Evolutionary conservation across 1,140 invertebrate genomes (phyloP).

Genomic region (Danaus plexippus): DNA sequence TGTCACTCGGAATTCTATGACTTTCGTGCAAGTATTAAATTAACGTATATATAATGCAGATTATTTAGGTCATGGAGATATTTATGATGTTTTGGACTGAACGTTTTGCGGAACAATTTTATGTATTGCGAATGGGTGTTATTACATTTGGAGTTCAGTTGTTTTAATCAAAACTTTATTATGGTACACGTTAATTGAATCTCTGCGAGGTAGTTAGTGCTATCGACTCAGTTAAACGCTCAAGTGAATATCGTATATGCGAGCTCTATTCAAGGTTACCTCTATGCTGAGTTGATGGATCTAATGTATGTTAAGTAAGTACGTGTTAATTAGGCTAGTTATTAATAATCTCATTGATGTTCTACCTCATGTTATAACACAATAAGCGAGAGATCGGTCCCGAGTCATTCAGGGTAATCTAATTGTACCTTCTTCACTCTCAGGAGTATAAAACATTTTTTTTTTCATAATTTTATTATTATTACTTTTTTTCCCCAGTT

Average conservation of each 20-base stretch:
- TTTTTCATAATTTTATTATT: constrained; percentile 68
- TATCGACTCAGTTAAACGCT: constrained; percentile 34
- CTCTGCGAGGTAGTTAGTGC: constrained; percentile 60
- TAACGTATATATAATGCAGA: constrained; percentile 35
- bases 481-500: constrained; percentile 65
- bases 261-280: constrained; percentile 17
- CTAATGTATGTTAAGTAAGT: constrained; percentile 38
- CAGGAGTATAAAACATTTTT: constrained; percentile 68
- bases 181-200: constrained; percentile 48
- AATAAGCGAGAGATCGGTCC: constrained; percentile 46
- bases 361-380: constrained; percentile 57
- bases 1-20: constrained; percentile 33
- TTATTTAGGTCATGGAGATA: constrained; percentile 24
- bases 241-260: constrained; percentile 8
- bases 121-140: constrained; percentile 24
- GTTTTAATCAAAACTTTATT: constrained; percentile 16
- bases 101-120: constrained; percentile 35
- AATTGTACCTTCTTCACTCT: constrained; percentile 70
- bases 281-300: constrained; percentile 40
- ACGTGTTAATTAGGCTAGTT: constrained; percentile 67
- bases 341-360: constrained; percentile 66
- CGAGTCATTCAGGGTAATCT: constrained; percentile 51
- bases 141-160: constrained; percentile 30
- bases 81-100: constrained; percentile 23
- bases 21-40: constrained; percentile 39